A percentile compares a stretch with the other conserved stretches of the same genome.
These are phyloP conservation scores for Battus philenor DNA, from an alignment of 1,140 invertebrate genomes.

Conservation along the genomic window DNA sequence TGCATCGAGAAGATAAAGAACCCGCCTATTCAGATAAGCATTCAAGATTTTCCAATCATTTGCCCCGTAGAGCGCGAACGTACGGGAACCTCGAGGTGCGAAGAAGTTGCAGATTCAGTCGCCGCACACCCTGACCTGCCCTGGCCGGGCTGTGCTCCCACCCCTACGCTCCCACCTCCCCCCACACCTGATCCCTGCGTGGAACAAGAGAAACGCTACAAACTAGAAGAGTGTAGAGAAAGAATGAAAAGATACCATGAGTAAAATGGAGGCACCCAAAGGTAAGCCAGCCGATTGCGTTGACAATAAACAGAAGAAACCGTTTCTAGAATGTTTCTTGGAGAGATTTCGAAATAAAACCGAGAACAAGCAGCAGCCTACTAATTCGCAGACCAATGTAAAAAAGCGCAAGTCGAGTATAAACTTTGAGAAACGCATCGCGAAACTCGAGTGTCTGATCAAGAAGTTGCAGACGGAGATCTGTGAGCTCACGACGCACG, in stretches of 20 bases:
- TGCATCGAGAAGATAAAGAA: slow-evolving; percentile 57
- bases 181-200: slow-evolving; percentile 37
- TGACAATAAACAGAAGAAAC: slow-evolving; percentile 8
- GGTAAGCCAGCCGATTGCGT: no score
- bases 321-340: background rate
- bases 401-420: background rate
- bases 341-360: background rate
- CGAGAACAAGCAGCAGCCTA: background rate
- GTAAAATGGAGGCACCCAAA: slow-evolving; percentile 35
- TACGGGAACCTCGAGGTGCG: slow-evolving; percentile 39
- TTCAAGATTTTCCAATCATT: slow-evolving; percentile 21
- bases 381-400: background rate
- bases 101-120: slow-evolving; percentile 27
- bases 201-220: slow-evolving; percentile 25
- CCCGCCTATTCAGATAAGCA: slow-evolving; percentile 19
- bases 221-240: slow-evolving; percentile 36
- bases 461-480: slow-evolving; percentile 4
- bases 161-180: slow-evolving; percentile 29
- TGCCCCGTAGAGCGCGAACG: slow-evolving; percentile 35
- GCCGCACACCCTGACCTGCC: slow-evolving; percentile 30
- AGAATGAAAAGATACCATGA: slow-evolving; percentile 41
- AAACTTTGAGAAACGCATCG: slow-evolving; percentile 5
- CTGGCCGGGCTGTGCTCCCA: slow-evolving; percentile 38
- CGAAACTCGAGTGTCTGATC: slow-evolving; percentile 1
- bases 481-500: background rate